phyloP scores from a whole-genome alignment of 2,888 invertebrate species.

The Parnassius glacialis region DNA sequence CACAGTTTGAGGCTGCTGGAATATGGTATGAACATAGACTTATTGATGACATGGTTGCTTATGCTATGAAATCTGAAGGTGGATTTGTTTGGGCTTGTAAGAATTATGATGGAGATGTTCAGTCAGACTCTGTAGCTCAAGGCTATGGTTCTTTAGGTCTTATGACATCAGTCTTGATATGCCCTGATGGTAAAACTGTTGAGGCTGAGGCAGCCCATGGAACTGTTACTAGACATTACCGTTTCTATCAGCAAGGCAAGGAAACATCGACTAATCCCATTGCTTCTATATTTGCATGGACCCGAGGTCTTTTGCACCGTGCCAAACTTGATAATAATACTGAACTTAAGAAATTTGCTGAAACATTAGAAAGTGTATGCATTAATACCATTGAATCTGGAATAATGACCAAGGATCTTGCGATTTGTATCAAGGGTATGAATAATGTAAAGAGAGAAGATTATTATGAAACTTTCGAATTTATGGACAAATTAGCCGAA shows the following conservation, averaged over 20 bases:
- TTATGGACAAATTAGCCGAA: constrained; percentile 96
- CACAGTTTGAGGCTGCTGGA: constrained; percentile 89
- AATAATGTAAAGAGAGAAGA: constrained; percentile 88
- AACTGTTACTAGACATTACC: constrained; percentile 95
- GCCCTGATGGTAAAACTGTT: constrained; percentile 98
- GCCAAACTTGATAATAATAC: constrained; percentile 95
- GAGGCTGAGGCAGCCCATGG: constrained; percentile 99
- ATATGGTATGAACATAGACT: constrained; percentile 99
- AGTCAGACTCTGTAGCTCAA: constrained; percentile 98
- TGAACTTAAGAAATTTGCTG: constrained; percentile 89
- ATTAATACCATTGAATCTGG: constrained; percentile 97
- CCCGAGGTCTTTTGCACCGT: constrained; percentile 94
- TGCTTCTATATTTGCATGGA: constrained; percentile 99
- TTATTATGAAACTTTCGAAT: constrained; percentile 98
- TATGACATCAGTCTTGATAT: constrained; percentile 98
- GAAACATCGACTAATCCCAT: constrained; percentile 99
- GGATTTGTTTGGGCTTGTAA: constrained; percentile 99
- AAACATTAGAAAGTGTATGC: constrained; percentile 93
- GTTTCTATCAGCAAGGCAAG: constrained; percentile 94
- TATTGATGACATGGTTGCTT: constrained; percentile 99
- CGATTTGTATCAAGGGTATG: constrained; percentile 98
- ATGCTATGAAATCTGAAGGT: constrained; percentile 98
- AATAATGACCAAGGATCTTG: constrained; percentile 98
- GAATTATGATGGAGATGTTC: constrained; percentile 99
- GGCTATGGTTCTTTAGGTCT: constrained; percentile 97